These are phyloP conservation scores for Vireo griseus DNA, from an alignment of 2,797 vertebrate genomes.

Conservation along the genomic window DNA sequence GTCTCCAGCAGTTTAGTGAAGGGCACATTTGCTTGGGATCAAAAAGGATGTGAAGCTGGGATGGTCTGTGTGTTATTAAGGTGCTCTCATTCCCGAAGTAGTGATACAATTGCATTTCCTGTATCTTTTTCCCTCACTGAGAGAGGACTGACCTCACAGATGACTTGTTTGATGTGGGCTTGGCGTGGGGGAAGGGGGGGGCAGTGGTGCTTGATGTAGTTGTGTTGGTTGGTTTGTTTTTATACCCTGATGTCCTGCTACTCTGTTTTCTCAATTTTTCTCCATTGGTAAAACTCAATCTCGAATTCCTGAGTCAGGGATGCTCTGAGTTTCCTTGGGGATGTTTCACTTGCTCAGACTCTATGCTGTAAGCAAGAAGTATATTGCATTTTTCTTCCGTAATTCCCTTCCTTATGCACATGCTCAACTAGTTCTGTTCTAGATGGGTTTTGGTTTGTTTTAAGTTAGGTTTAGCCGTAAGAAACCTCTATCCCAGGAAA, in stretches of 20 bases:
- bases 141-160: not conserved
- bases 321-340: not conserved
- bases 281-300: not conserved
- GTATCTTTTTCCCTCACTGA: fast-evolving
- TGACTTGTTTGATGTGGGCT: fast-evolving
- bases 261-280: not conserved
- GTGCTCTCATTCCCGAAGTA: fast-evolving
- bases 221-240: not conserved
- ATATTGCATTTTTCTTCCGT: not conserved
- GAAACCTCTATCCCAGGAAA: not conserved
- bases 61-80: not conserved
- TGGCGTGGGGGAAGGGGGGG: too few relatives aligned
- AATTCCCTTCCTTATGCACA: not conserved
- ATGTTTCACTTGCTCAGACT: not conserved
- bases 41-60: not conserved
- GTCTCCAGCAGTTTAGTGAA: not conserved
- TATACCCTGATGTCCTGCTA: fast-evolving
- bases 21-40: not conserved
- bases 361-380: not conserved
- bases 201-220: not conserved
- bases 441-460: not conserved
- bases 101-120: not conserved
- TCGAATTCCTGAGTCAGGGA: not conserved
- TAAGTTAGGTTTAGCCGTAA: not conserved
- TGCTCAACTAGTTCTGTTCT: not conserved